Percentiles rank a stretch among this genome's conserved stretches.
phyloP scores from a whole-genome alignment of 2,113 vertebrate genomes.

The Empidonax traillii region DNA sequence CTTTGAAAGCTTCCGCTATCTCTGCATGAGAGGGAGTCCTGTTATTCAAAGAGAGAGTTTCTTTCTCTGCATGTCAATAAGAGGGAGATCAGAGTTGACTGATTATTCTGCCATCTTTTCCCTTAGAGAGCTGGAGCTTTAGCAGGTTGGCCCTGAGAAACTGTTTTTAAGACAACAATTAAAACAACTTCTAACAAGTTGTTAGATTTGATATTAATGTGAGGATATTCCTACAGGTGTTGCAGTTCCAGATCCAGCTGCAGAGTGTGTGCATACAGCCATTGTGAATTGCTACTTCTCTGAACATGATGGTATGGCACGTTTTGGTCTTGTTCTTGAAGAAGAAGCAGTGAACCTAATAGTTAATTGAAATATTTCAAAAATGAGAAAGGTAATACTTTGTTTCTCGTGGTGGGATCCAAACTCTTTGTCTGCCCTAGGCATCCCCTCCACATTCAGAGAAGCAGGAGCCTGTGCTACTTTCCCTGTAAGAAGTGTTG shows the following conservation, averaged over 20 bases:
- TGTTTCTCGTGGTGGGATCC: background rate
- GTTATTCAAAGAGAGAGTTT: slow-evolving; percentile 68
- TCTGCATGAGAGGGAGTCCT: slow-evolving; percentile 67
- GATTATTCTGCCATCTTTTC: slow-evolving; percentile 25
- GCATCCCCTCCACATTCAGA: background rate
- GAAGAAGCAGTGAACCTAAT: background rate
- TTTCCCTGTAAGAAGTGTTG: background rate
- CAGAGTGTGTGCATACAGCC: background rate
- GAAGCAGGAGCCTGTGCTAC: background rate
- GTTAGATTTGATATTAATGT: slow-evolving; percentile 48
- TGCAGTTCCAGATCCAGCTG: background rate
- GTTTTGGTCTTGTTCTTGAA: background rate
- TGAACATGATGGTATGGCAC: rapidly evolving
- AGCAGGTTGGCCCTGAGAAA: background rate
- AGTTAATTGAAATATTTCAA: background rate
- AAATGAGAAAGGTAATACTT: background rate
- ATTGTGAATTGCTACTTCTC: background rate
- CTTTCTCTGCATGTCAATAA: slow-evolving; percentile 70
- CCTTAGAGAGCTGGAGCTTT: slow-evolving; percentile 51
- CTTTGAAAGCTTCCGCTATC: slow-evolving; percentile 70
- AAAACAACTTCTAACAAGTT: background rate
- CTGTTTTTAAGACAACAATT: slow-evolving; percentile 58
- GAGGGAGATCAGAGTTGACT: slow-evolving; percentile 55
- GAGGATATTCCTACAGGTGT: background rate
- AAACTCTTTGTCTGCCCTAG: background rate